Conservation (phyloP, 2,888 invertebrate species). For the Himalopsyche kuldschensis region DNA sequence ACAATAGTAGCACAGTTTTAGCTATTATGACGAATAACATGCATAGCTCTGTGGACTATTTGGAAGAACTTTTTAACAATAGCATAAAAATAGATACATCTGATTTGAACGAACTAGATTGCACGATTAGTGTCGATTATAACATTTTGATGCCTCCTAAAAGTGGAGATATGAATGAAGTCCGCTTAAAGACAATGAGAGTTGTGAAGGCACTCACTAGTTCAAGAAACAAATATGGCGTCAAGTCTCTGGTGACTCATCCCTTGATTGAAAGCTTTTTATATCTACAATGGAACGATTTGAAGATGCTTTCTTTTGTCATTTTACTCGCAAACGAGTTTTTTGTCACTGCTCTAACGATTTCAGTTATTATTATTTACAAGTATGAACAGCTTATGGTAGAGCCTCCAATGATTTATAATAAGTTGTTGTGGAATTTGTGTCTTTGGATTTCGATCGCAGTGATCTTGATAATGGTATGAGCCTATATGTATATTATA, state of each 20-base stretch:
- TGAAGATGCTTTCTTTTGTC: slow-evolving; percentile 58
- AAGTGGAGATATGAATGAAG: background rate
- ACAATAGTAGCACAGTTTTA: slow-evolving; percentile 55
- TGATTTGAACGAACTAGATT: slow-evolving; percentile 50
- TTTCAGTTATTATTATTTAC: slow-evolving; percentile 46
- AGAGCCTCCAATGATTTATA: background rate
- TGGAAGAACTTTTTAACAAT: slow-evolving; percentile 58
- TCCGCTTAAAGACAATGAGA: slow-evolving; percentile 56
- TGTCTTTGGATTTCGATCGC: background rate
- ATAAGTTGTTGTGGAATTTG: background rate
- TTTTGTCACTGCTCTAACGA: slow-evolving; percentile 56
- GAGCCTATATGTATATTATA: no score
- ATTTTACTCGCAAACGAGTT: slow-evolving; percentile 56
- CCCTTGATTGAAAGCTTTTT: slow-evolving; percentile 62
- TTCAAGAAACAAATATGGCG: slow-evolving; percentile 56
- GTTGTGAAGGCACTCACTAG: slow-evolving; percentile 59
- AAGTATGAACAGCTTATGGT: background rate
- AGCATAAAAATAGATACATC: slow-evolving; percentile 54
- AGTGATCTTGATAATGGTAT: background rate
- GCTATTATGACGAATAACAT: slow-evolving; percentile 58
- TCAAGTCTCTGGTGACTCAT: slow-evolving; percentile 57
- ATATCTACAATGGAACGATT: slow-evolving; percentile 60
- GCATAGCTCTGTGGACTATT: slow-evolving; percentile 58
- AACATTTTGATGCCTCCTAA: slow-evolving; percentile 51
- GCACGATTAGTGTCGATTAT: slow-evolving; percentile 57